Conservation (phyloP, 2,888 invertebrate species). For the Temnothorax rugatulus region DNA sequence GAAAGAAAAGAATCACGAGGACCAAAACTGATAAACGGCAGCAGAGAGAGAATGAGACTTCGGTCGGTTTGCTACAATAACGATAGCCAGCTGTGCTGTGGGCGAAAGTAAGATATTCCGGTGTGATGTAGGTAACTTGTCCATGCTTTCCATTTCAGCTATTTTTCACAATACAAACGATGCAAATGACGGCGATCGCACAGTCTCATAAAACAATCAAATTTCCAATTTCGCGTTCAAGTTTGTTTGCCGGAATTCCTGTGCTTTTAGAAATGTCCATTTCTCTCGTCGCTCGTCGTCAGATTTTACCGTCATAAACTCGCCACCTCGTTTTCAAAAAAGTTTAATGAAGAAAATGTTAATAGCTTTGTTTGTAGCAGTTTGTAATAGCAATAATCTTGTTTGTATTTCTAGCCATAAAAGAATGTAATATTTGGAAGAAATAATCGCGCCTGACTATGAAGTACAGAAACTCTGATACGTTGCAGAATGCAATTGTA, state of each 20-base stretch:
- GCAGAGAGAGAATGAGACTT: slow-evolving; percentile 37
- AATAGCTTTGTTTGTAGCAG: not conserved
- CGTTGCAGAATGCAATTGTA: not conserved
- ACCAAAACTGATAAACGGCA: slow-evolving; percentile 63
- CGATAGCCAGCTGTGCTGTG: slow-evolving; percentile 27
- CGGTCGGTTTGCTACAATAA: slow-evolving; percentile 64
- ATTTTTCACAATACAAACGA: slow-evolving; percentile 32
- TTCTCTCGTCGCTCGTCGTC: not conserved
- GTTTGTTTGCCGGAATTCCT: slow-evolving; percentile 3
- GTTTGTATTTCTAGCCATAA: not conserved
- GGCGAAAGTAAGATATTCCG: slow-evolving; percentile 21
- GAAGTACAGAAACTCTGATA: not conserved
- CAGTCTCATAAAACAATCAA: slow-evolving; percentile 14
- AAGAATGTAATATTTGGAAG: not conserved
- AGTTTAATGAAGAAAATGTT: not conserved
- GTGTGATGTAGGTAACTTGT: slow-evolving; percentile 20
- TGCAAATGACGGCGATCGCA: slow-evolving; percentile 6
- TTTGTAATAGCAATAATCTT: not conserved
- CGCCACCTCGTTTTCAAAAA: not conserved
- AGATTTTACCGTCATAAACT: not conserved
- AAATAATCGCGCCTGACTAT: not conserved
- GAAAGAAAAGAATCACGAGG: slow-evolving; percentile 15
- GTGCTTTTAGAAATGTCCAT: not conserved
- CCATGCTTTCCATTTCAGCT: slow-evolving; percentile 28
- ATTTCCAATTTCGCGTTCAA: slow-evolving; percentile 11